These are phyloP conservation scores for western clawed frog (Xenopus tropicalis) DNA, from an alignment of 2,113 vertebrate species.

Conservation along the genomic window DNA sequence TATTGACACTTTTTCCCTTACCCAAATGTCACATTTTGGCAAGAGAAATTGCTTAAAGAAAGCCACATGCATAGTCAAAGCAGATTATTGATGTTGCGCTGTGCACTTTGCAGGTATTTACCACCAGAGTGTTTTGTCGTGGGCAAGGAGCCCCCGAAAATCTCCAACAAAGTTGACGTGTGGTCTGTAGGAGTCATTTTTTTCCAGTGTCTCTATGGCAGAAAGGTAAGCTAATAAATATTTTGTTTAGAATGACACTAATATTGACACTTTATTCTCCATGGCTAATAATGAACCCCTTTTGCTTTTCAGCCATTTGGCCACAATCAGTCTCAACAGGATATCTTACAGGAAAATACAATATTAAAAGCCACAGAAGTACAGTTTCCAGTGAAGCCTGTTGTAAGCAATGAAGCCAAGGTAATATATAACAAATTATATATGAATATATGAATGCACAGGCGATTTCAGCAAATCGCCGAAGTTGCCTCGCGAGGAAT, in stretches of 20 bases:
- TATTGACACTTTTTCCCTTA: too few relatives aligned
- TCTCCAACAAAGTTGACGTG: conserved; percentile 98
- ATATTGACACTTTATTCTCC: not conserved
- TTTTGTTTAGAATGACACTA: not conserved
- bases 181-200: conserved; percentile 99
- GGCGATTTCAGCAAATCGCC: too few relatives aligned
- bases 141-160: conserved; percentile 98
- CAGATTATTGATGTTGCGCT: not conserved
- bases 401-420: conserved; percentile 98
- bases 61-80: not conserved
- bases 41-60: too few relatives aligned
- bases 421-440: conserved; percentile 58
- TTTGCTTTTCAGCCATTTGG: conserved; percentile 85
- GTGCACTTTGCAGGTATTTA: conserved; percentile 76
- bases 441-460: too few relatives aligned
- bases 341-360: conserved; percentile 98
- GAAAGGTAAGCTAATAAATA: conserved; percentile 77
- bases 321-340: conserved; percentile 98
- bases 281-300: not conserved
- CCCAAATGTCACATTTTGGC: too few relatives aligned
- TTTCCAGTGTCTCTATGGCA: conserved; percentile 98
- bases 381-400: conserved; percentile 97
- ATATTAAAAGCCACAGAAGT: conserved; percentile 98
- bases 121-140: conserved; percentile 98
- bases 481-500: too few relatives aligned